Percentiles rank a stretch among this genome's conserved stretches.
Conservation (phyloP, 2,888 invertebrate species). For the Exephanes ischioxanthus region DNA sequence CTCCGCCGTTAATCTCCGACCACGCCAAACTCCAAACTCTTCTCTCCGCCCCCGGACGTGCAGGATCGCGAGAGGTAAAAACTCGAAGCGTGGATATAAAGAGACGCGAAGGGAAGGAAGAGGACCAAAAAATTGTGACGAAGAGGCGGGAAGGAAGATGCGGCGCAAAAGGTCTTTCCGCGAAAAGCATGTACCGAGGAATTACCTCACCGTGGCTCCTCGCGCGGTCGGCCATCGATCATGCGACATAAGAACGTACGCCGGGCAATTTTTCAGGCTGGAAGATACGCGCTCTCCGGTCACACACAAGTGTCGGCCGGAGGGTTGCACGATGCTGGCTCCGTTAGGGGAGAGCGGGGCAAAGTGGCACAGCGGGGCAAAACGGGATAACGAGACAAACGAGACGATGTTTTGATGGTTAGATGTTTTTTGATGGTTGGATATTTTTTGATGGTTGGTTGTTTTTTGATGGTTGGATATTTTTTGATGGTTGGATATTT, state of each 20-base stretch:
- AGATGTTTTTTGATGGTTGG: too few relatives aligned
- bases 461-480: too few relatives aligned
- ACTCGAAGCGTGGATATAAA: background rate
- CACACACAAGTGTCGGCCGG: constrained; percentile 20
- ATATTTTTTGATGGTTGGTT: too few relatives aligned
- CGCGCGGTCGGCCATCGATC: constrained; percentile 60
- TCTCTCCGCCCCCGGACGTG: constrained; percentile 20
- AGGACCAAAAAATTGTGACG: background rate
- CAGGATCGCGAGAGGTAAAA: background rate
- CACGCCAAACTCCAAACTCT: background rate
- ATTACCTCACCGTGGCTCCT: constrained; percentile 61
- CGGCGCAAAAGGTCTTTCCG: constrained; percentile 56
- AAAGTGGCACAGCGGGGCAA: too few relatives aligned
- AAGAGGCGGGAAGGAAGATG: background rate
- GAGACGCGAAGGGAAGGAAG: constrained; percentile 9
- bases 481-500: too few relatives aligned
- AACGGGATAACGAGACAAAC: too few relatives aligned
- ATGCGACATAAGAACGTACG: constrained; percentile 61
- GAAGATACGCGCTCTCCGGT: constrained; percentile 56
- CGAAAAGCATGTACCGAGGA: constrained; percentile 61
- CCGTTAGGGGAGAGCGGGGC: background rate
- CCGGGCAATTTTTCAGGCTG: constrained; percentile 63
- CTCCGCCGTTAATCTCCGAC: too few relatives aligned
- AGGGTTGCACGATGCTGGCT: constrained; percentile 27
- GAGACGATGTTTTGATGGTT: too few relatives aligned